Evolutionary conservation across 2,113 vertebrate genomes (phyloP).

Genomic region (Propithecus coquereli): DNA sequence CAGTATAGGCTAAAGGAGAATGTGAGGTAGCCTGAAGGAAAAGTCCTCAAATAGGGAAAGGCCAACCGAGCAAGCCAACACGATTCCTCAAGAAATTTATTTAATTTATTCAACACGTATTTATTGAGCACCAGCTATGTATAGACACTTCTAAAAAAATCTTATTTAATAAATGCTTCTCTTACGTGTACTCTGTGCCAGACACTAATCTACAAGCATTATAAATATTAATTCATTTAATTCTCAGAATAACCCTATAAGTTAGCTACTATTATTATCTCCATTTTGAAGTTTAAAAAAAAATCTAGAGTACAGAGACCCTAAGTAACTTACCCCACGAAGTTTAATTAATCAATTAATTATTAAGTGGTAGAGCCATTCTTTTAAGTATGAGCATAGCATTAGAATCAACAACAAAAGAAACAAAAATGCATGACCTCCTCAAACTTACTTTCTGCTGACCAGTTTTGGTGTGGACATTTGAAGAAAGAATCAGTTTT

Average conservation of each 20-base stretch:
- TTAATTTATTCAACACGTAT: conserved; percentile 8
- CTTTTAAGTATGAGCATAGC: background rate
- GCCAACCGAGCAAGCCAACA: background rate
- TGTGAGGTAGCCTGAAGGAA: background rate
- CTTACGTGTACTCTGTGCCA: background rate
- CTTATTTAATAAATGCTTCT: background rate
- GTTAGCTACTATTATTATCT: background rate
- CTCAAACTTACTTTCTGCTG: background rate
- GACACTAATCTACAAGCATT: background rate
- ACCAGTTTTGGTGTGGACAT: background rate
- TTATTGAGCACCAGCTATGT: background rate
- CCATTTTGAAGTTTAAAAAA: background rate
- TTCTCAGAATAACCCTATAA: background rate
- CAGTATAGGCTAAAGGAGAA: background rate
- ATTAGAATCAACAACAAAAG: background rate
- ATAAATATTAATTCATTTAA: conserved; percentile 30
- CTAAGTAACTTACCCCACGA: background rate
- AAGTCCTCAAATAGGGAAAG: background rate
- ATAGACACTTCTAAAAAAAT: background rate
- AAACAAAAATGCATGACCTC: background rate
- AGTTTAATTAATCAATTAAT: background rate
- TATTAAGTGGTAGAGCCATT: background rate
- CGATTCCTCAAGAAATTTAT: background rate
- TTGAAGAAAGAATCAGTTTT: background rate
- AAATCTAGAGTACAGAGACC: background rate